Conservation (phyloP, 30 jellyfish, hydroid and myxozoan genomes). For the Chrysaora quinquecirrha region DNA sequence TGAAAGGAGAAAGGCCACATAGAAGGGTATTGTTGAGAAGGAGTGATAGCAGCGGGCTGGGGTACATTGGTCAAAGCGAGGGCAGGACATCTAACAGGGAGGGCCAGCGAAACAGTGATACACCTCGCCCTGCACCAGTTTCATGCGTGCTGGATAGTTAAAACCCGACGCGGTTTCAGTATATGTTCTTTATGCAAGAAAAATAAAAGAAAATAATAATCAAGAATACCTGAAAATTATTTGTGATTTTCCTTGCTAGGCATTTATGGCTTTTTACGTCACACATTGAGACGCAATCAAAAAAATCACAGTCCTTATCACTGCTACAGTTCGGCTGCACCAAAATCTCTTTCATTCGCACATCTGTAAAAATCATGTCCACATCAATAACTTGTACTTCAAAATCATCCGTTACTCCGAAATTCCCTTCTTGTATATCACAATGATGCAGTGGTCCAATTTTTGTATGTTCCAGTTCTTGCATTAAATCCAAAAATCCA, state of each 20-base stretch:
- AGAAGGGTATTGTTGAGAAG: too few species aligned
- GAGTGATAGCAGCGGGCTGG: too few species aligned
- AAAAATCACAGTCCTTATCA: slow-evolving; percentile 89
- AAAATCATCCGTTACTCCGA: slow-evolving; percentile 80
- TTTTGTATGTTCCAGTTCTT: slow-evolving; percentile 60
- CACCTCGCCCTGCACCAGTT: too few species aligned
- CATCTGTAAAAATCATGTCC: slow-evolving; percentile 75
- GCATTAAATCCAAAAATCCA: slow-evolving; percentile 74
- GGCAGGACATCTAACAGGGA: too few species aligned
- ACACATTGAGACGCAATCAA: slow-evolving; percentile 89
- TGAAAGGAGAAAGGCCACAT: too few species aligned
- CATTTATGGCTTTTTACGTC: slow-evolving; percentile 70
- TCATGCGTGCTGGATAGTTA: too few species aligned
- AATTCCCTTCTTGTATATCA: slow-evolving; percentile 94
- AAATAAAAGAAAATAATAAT: too few species aligned
- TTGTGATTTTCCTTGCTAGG: slow-evolving; percentile 67
- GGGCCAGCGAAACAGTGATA: too few species aligned
- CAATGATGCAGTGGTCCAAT: slow-evolving; percentile 91
- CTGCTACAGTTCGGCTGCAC: slow-evolving; percentile 86
- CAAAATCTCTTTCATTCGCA: slow-evolving; percentile 62
- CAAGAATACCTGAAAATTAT: slow-evolving; percentile 80
- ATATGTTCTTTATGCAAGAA: too few species aligned
- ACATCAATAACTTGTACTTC: slow-evolving; percentile 89
- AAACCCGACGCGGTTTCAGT: too few species aligned
- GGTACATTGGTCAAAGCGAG: too few species aligned